These are phyloP conservation scores for Pelodiscus sinensis DNA, from an alignment of 2,113 vertebrate species.

Conservation along the genomic window DNA sequence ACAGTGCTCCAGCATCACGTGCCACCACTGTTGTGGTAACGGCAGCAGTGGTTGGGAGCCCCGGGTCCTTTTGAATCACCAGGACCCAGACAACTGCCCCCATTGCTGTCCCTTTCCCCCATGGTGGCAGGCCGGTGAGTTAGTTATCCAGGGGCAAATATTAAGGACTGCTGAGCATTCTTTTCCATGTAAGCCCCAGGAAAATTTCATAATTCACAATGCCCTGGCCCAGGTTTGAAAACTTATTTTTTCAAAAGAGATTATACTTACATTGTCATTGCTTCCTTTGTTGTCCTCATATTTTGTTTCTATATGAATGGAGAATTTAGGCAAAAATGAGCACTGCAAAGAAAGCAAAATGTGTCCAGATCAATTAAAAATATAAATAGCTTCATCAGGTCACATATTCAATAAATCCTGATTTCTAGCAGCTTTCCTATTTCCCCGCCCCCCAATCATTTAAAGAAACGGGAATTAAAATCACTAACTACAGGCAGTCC, in stretches of 20 bases:
- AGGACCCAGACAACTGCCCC: too few relatives aligned
- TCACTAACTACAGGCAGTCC: too few relatives aligned
- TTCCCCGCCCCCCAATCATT: not conserved
- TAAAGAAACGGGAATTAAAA: not conserved
- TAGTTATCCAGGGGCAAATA: not conserved
- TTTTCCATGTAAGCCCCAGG: not conserved
- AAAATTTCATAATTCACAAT: not conserved
- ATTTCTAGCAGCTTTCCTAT: not conserved
- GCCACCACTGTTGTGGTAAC: too few relatives aligned
- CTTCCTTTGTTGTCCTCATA: conserved; percentile 93
- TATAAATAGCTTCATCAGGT: not conserved
- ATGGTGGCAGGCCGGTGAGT: too few relatives aligned
- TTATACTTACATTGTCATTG: conserved; percentile 88
- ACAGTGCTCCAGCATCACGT: too few relatives aligned
- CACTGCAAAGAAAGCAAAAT: conserved; percentile 80
- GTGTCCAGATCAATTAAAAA: conserved; percentile 10
- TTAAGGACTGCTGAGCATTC: not conserved
- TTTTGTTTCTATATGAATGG: conserved; percentile 94
- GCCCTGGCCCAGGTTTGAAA: not conserved
- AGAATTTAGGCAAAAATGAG: conserved; percentile 93
- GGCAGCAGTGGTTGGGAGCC: too few relatives aligned
- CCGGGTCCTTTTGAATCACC: too few relatives aligned
- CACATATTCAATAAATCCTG: not conserved
- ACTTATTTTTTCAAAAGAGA: not conserved
- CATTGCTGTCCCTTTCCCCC: too few relatives aligned